These are phyloP conservation scores for Heliothis subflexa DNA, from an alignment of 1,140 invertebrate genomes.

Conservation along the genomic window DNA sequence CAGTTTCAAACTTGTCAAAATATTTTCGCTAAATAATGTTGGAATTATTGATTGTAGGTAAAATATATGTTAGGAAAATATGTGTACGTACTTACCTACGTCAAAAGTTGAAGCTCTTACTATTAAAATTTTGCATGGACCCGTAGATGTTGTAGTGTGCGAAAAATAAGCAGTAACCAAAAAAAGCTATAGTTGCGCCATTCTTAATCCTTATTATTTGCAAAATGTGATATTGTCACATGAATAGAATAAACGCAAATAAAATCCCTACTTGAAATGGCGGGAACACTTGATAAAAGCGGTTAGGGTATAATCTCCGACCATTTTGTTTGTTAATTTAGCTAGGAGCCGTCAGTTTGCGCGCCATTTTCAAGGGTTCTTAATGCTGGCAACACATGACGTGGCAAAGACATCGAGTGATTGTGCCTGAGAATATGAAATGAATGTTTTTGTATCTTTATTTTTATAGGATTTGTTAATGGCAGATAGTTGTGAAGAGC, in stretches of 20 bases:
- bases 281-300: constrained; percentile 27
- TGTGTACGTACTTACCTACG: no score
- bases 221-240: constrained; percentile 28
- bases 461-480: constrained; percentile 58
- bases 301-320: constrained; percentile 31
- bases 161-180: neutral
- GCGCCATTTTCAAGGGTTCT: constrained; percentile 75
- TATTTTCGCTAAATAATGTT: neutral
- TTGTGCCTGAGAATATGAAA: constrained; percentile 53
- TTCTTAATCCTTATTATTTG: constrained; percentile 12
- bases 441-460: constrained; percentile 41
- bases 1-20: neutral
- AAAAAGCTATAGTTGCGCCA: no score
- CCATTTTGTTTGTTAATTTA: constrained; percentile 49
- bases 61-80: no score
- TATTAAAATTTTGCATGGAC: neutral
- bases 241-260: constrained; percentile 19
- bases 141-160: neutral
- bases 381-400: constrained; percentile 75
- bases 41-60: neutral
- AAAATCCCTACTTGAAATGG: constrained; percentile 24
- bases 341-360: constrained; percentile 69
- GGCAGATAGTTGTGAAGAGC: constrained; percentile 42
- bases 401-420: constrained; percentile 76
- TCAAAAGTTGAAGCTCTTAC: no score